Evolutionary conservation across 2,797 vertebrate species (phyloP), one percentile per base, ranked within the genome.

Genomic region (Anisognathus igniventris): DNA sequence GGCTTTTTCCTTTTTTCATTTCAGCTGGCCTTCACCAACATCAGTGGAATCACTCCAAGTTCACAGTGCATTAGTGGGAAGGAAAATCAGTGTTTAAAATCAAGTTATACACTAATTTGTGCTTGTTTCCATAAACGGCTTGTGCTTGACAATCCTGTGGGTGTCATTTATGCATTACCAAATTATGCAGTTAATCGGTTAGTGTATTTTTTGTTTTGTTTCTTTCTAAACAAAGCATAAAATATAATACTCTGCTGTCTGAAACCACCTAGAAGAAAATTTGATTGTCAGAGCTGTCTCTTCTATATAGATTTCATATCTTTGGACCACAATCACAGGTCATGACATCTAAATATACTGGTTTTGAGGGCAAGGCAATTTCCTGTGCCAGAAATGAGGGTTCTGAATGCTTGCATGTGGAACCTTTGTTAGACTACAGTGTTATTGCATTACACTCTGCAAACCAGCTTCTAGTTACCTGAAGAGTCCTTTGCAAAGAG

Each of bases 401-500:
- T 65, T 93, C 51, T 75, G 68, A 86, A 64, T 10, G 23, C 39
- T 20, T 15, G 14, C 18, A 25, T 0, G 0, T 31, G 72, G 51
- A 68, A 78, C 31, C 31, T 72, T 24, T 2, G 3, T 91, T 35
- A 80, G 68, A 77, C 56, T 60, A 33, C 31, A 30, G 33, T 8
- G 27, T 45, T 58, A 68, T 4, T 23, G 35, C 28, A 35, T 73
- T 57, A 44, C 27, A 33, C n/a, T 58, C 27, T 66, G 73, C 57
- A 80, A 86, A 78, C 3, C 57, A 87, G 45, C 37, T 68, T 70
- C 47, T 64, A 44, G 62, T 90, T 98, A 99, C 99, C 98, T 98
- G 97, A 98, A 99, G 23, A 99, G 98, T 75, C 98, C 99, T 97
- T 98, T 99, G 98, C 99, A 99, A 93, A 99, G 98, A 12, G 96